Evolutionary conservation across 2,888 invertebrate genomes (phyloP), one percentile per base, ranked within the genome.

Genomic region (Choreutis nemorana): DNA sequence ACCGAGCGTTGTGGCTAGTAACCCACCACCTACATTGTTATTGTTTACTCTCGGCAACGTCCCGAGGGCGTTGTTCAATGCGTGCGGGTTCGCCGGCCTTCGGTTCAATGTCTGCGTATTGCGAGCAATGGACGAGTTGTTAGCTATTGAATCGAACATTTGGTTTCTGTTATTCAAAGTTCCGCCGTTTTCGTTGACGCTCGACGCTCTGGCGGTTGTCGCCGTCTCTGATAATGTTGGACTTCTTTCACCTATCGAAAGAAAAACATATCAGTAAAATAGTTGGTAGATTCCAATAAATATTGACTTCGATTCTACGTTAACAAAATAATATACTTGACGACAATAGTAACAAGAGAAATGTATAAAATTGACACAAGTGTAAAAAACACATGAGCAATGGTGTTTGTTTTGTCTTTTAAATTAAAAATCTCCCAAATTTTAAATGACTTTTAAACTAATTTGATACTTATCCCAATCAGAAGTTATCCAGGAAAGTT

Each of bases 211-310:
- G 0, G 89, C 89, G 0, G 91, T 91, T 0, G 91, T 91, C 1
- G 90, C 90, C 0, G 90, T 89, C 50, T 91, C 91, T 0, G 91
- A 91, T 44, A 90, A 86, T 0, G 89, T 87, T 9, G 91, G 91
- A 66, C 91, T 92, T 37, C 88, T 83, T 62, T 88, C 86, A 36
- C 87, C 89, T 89, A 32, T n/a, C n/a, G n/a, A n/a, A n/a, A n/a
- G n/a, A n/a, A n/a, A n/a, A n/a, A n/a, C n/a, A n/a, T n/a, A n/a
- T n/a, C n/a, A n/a, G n/a, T n/a, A n/a, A n/a, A n/a, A n/a, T n/a
- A n/a, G n/a, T n/a, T n/a, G n/a, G n/a, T n/a, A n/a, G n/a, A n/a
- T n/a, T n/a, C n/a, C n/a, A n/a, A n/a, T n/a, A n/a, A n/a, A n/a
- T n/a, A n/a, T n/a, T n/a, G n/a, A n/a, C n/a, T n/a, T n/a, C n/a